Evolutionary conservation across 2,888 invertebrate species (phyloP), one percentile per base, ranked within the genome.

Genomic region (Erebia epiphron): DNA sequence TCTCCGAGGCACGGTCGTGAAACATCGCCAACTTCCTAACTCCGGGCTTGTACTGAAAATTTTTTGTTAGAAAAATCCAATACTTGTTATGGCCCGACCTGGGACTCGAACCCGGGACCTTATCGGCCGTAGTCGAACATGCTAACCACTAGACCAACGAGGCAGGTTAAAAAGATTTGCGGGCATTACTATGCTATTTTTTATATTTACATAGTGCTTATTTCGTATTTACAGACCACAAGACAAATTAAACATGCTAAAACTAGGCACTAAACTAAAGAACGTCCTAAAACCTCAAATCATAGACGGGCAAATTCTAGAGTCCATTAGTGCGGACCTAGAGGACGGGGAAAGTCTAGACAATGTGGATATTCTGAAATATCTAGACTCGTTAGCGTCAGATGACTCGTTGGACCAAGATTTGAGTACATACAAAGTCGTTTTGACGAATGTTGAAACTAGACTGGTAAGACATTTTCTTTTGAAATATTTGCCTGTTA

Each of bases 261-360:
- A 93, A 75, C 88, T 95, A 60, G 90, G 96, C 11, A 95, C 94
- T 76, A 95, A 94, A 81, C 83, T 96, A 14, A 95, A 95, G 83
- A 95, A 95, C 11, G 95, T 95, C 0, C 86, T 96, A 3, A 94
- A 91, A 76, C 79, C 94, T 0, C 94, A 91, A 74, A 88, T 93
- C 5, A 84, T 94, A 35, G 95, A 95, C 79, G 94, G 93, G 0
- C 93, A 91, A 71, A 85, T 89, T 1, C 83, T 84, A 58, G 94
- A 90, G 73, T 83, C 82, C 0, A 84, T 74, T 13, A 63, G 83
- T 54, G 75, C 78, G 0, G 86, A 88, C 0, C 78, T 84, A 0
- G 73, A 80, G 0, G 89, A 88, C 0, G 81, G 73, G 0, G 89
- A 90, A 9, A 81, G 83, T 0, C 79, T 82, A 0, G 93, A 92